Base-by-base conservation (phyloP, 2,797 vertebrate genomes). In the Hippocampus kuda region DNA sequence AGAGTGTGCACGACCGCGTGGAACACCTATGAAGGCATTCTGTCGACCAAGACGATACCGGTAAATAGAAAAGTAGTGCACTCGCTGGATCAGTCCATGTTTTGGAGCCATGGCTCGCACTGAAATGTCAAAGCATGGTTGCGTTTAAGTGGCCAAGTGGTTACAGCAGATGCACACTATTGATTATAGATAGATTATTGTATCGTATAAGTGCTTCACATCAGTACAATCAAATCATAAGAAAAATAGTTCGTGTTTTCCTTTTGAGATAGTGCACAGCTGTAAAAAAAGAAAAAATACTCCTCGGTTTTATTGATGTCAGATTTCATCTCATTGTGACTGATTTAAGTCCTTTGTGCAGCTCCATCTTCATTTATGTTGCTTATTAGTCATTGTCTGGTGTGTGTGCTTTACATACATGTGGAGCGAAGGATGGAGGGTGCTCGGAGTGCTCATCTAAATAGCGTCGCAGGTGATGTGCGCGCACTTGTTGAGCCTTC, bases 11-110 rank as follows among this genome's bases (percentile, higher is more conserved):
- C 41, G 54, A 71, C 34, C 42, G 75, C 78, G 83, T 84, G 75
- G 79, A 84, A 86, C 85, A 83, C 83, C 72, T 71, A 76, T 75
- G 77, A 85, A 86, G 76, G 80, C 80, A 79, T 81, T 82, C 81
- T 72, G 57, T 76, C 68, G 63, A 76, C 62, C 70, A 76, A 66
- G 53, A 75, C 73, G 75, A 68, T 78, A 27, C 64, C 79, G 81
- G 76, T 46, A 66, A 78, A 75, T 68, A 73, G 53, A 80, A 83
- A 80, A 81, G 71, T 72, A 74, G 72, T 75, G 77, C 41, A 77
- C 76, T 70, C 68, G 75, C 72, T 78, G 63, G 75, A 44, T 64
- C 16, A 49, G 48, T 49, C 49, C 34, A 66, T 12, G n/a, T 69
- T 64, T 65, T 26, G 68, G 68, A 70, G 64, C 38, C 54, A 69